Evolutionary conservation across 2,888 invertebrate species (phyloP).

Genomic region (Tetropium fuscum): DNA sequence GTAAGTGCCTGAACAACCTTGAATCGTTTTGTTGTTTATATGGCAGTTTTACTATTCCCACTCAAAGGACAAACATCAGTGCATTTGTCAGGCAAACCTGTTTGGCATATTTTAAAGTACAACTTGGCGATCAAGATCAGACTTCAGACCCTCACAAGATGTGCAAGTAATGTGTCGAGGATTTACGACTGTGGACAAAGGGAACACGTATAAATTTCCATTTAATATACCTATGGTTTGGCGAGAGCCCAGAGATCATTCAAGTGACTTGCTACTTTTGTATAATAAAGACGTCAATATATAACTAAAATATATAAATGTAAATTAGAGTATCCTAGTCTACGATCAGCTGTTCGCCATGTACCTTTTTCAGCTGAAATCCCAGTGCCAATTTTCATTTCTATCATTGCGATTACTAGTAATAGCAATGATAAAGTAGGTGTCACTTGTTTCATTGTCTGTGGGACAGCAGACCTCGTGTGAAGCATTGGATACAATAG

Average conservation of each 20-base stretch:
- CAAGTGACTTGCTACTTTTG: background rate
- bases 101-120: background rate
- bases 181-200: background rate
- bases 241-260: background rate
- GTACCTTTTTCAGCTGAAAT: background rate
- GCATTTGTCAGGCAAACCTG: background rate
- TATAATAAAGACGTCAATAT: background rate
- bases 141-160: background rate
- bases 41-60: background rate
- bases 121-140: background rate
- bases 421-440: background rate
- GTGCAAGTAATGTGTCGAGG: background rate
- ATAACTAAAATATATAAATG: background rate
- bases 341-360: background rate
- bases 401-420: background rate
- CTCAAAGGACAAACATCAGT: background rate
- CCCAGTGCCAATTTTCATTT: background rate
- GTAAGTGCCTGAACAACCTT: background rate
- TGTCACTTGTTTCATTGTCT: background rate
- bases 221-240: background rate
- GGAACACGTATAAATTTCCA: background rate
- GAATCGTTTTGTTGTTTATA: background rate
- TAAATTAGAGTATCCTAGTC: background rate
- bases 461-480: background rate
- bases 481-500: background rate